Base-by-base conservation (phyloP, 1,140 invertebrate genomes). In the Lordiphosa clarofinis region DNA sequence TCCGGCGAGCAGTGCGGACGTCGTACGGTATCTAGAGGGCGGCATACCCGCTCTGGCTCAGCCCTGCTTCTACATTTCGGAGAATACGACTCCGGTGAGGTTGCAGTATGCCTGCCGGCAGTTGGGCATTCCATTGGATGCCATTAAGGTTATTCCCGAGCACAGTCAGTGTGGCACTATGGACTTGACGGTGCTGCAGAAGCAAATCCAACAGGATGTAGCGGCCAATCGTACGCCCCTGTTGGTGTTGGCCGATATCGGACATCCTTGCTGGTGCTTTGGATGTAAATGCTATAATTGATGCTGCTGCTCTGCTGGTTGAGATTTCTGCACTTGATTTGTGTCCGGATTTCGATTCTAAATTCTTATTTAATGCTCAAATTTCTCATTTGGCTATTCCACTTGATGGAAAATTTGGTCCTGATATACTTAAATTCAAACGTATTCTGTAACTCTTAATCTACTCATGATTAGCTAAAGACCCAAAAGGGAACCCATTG, bases 61-160 rank as follows among this genome's bases (percentile, higher is more conserved):
- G 38, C 88, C 87, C 0, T 87, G 86, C 28, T 82, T 89, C 33
- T 89, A 89, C 50, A 88, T 89, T 1, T 89, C 86, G 37, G 84
- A 89, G 48, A 88, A 88, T 11, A 84, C 73, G 40, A 89, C 88
- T 12, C 87, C 84, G 4, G 53, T 87, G 15, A 60, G 88, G 0
- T 44, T 89, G 37, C 88, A 89, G 46, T 89, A 87, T 49, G 87
- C 88, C 2, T 89, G 88, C 53, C 62, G 88, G 3, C 87, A 89
- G 59, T 62, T 93, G 33, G 92, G 92, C 7, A 90, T 98, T 28
- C 95, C 96, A 0, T 88, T 96, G 40, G 93, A 94, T 28, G 96
- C 95, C 86, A 92, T 98, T 2, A 92, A 95, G 70, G 93, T 95
- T 6, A 95, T 98, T 58, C 95, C 96, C 3, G 94, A 95, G 61